phyloP scores from a whole-genome alignment of 2,113 vertebrate species.

The Brachirus orientalis region DNA sequence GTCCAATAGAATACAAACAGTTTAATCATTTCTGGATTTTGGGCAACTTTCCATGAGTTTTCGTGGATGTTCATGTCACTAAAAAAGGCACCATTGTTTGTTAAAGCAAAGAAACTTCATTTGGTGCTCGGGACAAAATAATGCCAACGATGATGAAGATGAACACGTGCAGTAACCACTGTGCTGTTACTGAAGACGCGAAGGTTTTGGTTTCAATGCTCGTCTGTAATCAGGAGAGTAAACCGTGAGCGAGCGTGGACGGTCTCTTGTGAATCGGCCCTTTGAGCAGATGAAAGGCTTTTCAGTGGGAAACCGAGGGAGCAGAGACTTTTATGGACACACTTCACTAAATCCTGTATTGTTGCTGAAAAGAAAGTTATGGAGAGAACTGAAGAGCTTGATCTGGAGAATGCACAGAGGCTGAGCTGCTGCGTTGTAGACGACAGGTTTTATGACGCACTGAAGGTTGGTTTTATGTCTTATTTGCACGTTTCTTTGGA shows the following conservation, averaged over 20 bases:
- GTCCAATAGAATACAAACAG: no score
- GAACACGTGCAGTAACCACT: no score
- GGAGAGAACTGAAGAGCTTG: not conserved
- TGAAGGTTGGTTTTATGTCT: not conserved
- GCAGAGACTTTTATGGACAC: conserved; percentile 43
- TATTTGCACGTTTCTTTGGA: not conserved
- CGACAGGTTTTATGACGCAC: not conserved
- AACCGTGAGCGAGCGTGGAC: conserved; percentile 52
- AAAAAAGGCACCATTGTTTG: no score
- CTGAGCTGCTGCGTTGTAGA: not conserved
- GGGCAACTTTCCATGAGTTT: no score
- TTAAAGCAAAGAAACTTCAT: no score
- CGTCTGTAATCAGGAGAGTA: conserved; percentile 32
- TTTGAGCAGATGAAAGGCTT: not conserved
- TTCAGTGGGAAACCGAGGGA: conserved; percentile 42
- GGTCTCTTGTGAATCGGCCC: conserved; percentile 36
- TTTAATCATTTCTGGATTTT: no score
- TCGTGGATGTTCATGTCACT: no score
- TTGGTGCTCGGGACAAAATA: no score
- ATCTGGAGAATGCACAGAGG: conserved; percentile 7
- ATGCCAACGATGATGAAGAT: no score
- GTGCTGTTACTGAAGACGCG: no score
- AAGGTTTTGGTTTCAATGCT: no score
- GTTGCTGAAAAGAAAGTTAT: conserved; percentile 22
- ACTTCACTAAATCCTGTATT: conserved; percentile 29